Percentiles rank a stretch among this genome's conserved stretches.
These are phyloP conservation scores for Acrocera orbiculus DNA, from an alignment of 2,888 invertebrate genomes.

Conservation along the genomic window DNA sequence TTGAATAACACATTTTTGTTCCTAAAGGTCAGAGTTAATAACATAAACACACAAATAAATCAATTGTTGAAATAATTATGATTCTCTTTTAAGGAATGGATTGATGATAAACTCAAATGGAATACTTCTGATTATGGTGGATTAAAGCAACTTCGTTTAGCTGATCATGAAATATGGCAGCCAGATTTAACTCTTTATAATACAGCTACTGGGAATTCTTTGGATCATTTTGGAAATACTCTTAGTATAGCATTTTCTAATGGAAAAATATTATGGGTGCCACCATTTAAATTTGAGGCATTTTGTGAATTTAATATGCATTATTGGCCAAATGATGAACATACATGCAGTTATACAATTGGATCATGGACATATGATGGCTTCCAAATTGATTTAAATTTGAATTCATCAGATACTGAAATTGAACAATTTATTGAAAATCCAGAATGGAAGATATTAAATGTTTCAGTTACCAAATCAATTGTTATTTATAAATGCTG, in stretches of 20 bases:
- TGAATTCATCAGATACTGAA: slow-evolving; percentile 11
- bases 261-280: slow-evolving; percentile 24
- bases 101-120: slow-evolving; percentile 57
- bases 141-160: slow-evolving; percentile 39
- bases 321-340: slow-evolving; percentile 57
- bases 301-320: slow-evolving; percentile 44
- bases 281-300: slow-evolving; percentile 43
- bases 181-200: slow-evolving; percentile 56
- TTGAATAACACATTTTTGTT: too few relatives aligned
- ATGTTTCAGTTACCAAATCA: slow-evolving; percentile 14
- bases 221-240: slow-evolving; percentile 41
- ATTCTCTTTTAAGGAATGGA: slow-evolving; percentile 43
- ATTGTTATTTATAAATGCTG: slow-evolving; percentile 34
- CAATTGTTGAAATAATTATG: not conserved
- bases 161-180: slow-evolving; percentile 58
- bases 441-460: slow-evolving; percentile 22
- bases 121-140: slow-evolving; percentile 47
- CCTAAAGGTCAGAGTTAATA: too few relatives aligned
- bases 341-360: slow-evolving; percentile 43
- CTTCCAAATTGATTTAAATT: slow-evolving; percentile 37
- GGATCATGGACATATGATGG: slow-evolving; percentile 54
- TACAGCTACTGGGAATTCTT: slow-evolving; percentile 41
- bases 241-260: slow-evolving; percentile 31
- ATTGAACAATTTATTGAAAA: slow-evolving; percentile 13
- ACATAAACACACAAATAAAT: too few relatives aligned